phyloP scores from a whole-genome alignment of 2,113 vertebrate species.

The Scomber japonicus region DNA sequence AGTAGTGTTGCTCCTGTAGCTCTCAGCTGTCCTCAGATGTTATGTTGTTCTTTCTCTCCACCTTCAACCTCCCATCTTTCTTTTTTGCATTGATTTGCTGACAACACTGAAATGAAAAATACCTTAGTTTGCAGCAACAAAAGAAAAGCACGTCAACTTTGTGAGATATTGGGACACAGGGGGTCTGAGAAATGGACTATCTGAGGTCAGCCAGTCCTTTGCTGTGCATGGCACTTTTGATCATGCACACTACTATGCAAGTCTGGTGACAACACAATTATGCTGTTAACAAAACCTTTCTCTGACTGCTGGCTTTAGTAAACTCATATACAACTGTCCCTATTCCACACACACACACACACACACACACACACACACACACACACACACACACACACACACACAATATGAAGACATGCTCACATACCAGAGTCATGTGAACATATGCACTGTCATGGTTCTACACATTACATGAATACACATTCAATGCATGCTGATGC shows the following conservation, averaged over 20 bases:
- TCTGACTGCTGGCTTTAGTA: background rate
- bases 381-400: too few relatives aligned
- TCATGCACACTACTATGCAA: conserved; percentile 27
- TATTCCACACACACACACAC: background rate
- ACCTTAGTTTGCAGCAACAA: conserved; percentile 83
- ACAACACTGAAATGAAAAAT: conserved; percentile 84
- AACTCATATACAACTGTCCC: background rate
- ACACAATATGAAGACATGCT: background rate
- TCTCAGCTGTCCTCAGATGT: conserved; percentile 51
- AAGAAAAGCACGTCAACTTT: conserved; percentile 73
- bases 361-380: background rate
- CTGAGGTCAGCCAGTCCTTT: conserved; percentile 71
- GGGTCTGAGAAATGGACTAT: conserved; percentile 58
- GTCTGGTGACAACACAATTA: conserved; percentile 32
- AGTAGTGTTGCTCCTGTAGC: conserved; percentile 31
- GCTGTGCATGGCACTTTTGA: conserved; percentile 54
- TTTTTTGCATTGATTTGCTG: conserved; percentile 86
- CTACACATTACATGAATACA: background rate
- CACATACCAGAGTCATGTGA: conserved; percentile 20
- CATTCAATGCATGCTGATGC: conserved; percentile 2
- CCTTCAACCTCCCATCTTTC: conserved; percentile 62
- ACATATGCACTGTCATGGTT: background rate
- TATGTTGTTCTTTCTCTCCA: conserved; percentile 57
- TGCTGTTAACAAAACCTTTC: conserved; percentile 28
- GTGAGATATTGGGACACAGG: conserved; percentile 68